These are phyloP conservation scores for Leuctra nigra DNA, from an alignment of 2,888 invertebrate genomes.

Conservation along the genomic window DNA sequence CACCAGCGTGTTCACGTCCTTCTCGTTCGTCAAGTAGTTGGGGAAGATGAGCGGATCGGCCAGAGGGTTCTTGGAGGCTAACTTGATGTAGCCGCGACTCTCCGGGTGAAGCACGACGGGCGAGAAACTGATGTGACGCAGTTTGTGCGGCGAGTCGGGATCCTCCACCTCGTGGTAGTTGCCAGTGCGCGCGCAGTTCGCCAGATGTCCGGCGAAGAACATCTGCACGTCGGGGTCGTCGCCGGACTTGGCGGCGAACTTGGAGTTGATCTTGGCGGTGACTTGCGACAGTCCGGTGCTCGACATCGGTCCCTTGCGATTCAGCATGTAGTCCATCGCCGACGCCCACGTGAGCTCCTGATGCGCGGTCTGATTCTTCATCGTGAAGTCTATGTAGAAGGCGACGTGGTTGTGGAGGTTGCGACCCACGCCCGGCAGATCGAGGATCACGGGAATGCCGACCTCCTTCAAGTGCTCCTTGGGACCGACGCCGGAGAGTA, in stretches of 20 bases:
- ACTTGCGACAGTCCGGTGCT: conserved; percentile 58
- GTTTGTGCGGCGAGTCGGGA: conserved; percentile 35
- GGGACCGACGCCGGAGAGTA: conserved; percentile 62
- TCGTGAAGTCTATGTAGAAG: conserved; percentile 49
- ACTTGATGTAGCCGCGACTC: conserved; percentile 54
- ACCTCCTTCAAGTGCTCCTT: conserved; percentile 50
- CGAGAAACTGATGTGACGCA: conserved; percentile 41
- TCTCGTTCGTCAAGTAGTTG: conserved; percentile 63
- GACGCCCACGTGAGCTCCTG: conserved; percentile 55
- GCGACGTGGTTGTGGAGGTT: conserved; percentile 65
- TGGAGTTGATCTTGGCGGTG: conserved; percentile 57
- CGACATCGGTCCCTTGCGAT: conserved; percentile 54
- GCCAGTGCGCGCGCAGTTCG: conserved; percentile 51
- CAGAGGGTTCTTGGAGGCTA: conserved; percentile 60
- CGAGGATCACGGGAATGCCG: conserved; percentile 52
- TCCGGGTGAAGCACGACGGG: conserved; percentile 59
- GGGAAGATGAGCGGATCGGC: conserved; percentile 67
- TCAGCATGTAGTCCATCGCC: conserved; percentile 53
- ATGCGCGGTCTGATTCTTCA: conserved; percentile 34
- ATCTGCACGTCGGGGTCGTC: conserved; percentile 59
- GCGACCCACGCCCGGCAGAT: conserved; percentile 61
- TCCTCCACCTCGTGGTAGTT: conserved; percentile 41
- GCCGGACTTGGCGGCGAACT: conserved; percentile 45
- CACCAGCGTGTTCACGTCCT: conserved; percentile 56
- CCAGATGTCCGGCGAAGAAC: conserved; percentile 59